phyloP scores from a whole-genome alignment of 2,113 vertebrate genomes.

The Odobenus rosmarus region DNA sequence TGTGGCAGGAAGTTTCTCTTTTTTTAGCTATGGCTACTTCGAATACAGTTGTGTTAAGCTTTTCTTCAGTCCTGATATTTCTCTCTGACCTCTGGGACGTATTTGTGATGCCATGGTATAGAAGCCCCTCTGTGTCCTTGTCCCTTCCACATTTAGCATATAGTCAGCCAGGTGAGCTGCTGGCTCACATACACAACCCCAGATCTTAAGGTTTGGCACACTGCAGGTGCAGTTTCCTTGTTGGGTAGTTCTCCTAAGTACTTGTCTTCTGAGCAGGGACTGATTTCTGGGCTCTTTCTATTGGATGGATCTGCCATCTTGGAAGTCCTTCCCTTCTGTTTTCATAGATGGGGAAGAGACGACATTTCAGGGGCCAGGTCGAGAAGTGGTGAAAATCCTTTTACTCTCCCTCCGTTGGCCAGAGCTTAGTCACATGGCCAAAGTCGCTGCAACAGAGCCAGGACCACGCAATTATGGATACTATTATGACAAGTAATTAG shows the following conservation, averaged over 20 bases:
- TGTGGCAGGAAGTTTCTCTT: constrained; percentile 12
- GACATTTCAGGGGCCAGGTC: not conserved
- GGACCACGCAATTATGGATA: not conserved
- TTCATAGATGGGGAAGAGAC: not conserved
- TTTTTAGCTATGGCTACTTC: not conserved
- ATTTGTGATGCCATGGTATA: not conserved
- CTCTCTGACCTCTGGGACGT: not conserved
- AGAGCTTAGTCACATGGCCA: not conserved
- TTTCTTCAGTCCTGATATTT: not conserved
- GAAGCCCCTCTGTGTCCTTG: not conserved
- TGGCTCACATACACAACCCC: not conserved
- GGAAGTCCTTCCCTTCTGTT: not conserved
- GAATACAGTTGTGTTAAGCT: not conserved
- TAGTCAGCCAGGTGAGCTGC: not conserved
- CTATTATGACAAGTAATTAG: not conserved
- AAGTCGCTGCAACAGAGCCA: not conserved
- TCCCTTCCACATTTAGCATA: not conserved
- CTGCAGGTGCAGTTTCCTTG: rapidly evolving
- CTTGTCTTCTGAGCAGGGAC: not conserved
- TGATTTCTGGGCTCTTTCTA: not conserved
- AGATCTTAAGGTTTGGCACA: not conserved
- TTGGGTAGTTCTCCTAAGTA: not conserved
- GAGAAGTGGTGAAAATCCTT: not conserved
- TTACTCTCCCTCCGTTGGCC: no score
- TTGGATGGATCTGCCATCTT: not conserved